phyloP scores from a whole-genome alignment of 2,888 invertebrate genomes.

The Alviniconcha strummeri region DNA sequence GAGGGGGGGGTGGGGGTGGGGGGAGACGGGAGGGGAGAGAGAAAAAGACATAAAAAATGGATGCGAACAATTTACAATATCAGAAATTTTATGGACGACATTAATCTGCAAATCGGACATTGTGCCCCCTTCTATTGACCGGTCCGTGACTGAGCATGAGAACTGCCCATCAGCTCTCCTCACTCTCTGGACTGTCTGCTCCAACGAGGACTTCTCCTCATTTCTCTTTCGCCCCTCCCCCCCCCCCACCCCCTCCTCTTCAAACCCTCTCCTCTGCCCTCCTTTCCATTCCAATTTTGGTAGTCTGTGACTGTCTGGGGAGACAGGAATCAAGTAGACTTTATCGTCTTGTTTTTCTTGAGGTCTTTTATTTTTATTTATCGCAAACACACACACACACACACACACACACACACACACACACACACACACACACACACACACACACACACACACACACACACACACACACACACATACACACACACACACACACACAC shows the following conservation, averaged over 20 bases:
- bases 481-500: not conserved
- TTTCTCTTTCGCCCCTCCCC: not conserved
- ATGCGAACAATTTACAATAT: conserved; percentile 30
- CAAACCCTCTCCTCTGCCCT: too few relatives aligned
- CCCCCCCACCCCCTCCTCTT: not conserved
- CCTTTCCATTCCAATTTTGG: not conserved
- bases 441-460: not conserved
- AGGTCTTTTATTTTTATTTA: not conserved
- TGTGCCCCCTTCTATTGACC: conserved; percentile 25
- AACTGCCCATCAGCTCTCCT: conserved; percentile 18
- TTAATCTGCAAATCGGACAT: conserved; percentile 31
- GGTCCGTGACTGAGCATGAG: conserved; percentile 25
- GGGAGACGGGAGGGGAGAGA: not conserved
- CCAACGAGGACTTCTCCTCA: not conserved
- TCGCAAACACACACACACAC: not conserved
- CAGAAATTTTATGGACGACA: conserved; percentile 22
- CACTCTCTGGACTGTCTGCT: conserved; percentile 12
- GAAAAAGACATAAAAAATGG: not conserved
- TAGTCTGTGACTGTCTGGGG: too few relatives aligned
- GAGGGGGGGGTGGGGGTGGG: too few relatives aligned
- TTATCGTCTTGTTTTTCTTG: not conserved
- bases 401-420: conserved; percentile 1
- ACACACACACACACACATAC: not conserved
- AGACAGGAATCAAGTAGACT: not conserved
- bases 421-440: not conserved